Percentiles rank a stretch among this genome's conserved stretches.
Evolutionary conservation across 2,797 vertebrate species (phyloP).

Genomic region (Zalophus californianus): DNA sequence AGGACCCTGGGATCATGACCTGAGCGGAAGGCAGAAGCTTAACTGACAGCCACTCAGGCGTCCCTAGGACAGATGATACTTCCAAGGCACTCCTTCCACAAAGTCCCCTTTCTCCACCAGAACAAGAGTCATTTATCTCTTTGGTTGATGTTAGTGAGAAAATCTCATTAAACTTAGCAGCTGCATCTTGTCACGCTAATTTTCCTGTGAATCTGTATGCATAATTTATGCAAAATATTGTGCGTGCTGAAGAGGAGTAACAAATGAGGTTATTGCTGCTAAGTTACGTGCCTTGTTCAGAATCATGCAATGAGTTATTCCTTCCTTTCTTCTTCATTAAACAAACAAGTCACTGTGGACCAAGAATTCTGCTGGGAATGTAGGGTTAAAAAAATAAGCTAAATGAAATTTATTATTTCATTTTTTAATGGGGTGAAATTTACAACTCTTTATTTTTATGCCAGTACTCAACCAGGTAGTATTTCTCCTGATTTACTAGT

Average conservation of each 20-base stretch:
- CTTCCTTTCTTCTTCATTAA: background rate
- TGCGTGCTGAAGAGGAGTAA: background rate
- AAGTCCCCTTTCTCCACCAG: background rate
- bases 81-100: too few species aligned
- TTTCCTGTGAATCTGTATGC: background rate
- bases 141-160: background rate
- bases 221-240: background rate
- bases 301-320: background rate
- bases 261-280: background rate
- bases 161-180: background rate
- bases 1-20: background rate
- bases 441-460: background rate
- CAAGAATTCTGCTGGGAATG: background rate
- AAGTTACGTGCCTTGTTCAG: background rate
- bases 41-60: background rate
- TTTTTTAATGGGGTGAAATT: background rate
- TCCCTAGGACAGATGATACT: too few species aligned
- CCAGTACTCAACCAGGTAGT: too few species aligned
- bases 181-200: background rate
- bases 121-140: background rate
- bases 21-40: background rate
- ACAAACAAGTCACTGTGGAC: background rate
- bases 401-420: background rate
- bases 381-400: background rate
- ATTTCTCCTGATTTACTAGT: background rate